phyloP scores from a whole-genome alignment of 2,113 vertebrate species.

The Buteo buteo region DNA sequence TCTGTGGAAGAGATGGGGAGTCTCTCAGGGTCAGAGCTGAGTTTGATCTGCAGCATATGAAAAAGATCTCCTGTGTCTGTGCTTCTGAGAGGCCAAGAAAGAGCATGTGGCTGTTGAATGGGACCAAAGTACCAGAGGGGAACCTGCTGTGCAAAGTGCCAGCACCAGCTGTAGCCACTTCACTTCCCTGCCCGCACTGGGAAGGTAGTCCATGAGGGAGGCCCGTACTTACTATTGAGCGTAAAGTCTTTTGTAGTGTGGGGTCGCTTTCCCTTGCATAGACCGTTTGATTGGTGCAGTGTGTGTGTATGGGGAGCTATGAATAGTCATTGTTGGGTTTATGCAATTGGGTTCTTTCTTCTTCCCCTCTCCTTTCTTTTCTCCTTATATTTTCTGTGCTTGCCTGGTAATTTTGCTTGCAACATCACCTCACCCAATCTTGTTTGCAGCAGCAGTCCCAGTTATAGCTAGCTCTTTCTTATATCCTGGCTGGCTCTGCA shows the following conservation, averaged over 20 bases:
- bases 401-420: not conserved
- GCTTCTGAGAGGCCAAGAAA: not conserved
- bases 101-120: not conserved
- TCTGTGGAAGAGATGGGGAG: not conserved
- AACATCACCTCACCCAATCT: not conserved
- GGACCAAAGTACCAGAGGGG: not conserved
- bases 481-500: not conserved
- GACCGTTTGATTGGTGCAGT: not conserved
- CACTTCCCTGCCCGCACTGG: not conserved
- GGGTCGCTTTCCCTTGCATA: not conserved
- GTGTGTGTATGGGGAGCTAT: not conserved
- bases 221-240: not conserved
- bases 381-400: not conserved
- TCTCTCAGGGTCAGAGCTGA: not conserved
- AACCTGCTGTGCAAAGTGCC: not conserved
- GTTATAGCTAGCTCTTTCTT: not conserved
- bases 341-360: not conserved
- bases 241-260: not conserved
- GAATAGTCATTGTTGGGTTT: not conserved
- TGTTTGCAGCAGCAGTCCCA: not conserved
- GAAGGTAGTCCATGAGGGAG: not conserved
- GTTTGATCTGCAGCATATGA: not conserved
- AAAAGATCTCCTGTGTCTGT: not conserved
- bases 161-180: not conserved
- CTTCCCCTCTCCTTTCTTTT: not conserved